Conservation (phyloP, 2,797 vertebrate species). For the Galaxias olidus region DNA sequence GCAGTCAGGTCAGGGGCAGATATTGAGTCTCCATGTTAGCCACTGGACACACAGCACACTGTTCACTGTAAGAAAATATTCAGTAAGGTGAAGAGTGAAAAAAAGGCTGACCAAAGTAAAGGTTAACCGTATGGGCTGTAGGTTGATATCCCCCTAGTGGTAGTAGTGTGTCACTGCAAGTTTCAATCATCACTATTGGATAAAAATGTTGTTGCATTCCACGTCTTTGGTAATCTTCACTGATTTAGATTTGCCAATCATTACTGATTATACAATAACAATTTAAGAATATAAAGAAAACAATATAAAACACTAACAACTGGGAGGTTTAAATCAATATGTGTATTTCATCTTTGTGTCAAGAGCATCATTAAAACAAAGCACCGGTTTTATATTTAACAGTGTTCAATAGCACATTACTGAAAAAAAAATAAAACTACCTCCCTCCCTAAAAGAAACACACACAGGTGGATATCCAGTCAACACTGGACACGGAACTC, state of each 20-base stretch:
- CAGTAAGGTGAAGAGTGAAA: neutral
- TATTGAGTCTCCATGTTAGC: conserved; percentile 40
- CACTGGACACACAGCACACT: conserved; percentile 55
- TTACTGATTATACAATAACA: conserved; percentile 37
- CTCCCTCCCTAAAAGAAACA: conserved; percentile 14
- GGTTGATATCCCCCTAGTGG: conserved; percentile 56
- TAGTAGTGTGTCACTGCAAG: conserved; percentile 54
- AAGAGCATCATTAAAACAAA: conserved; percentile 45
- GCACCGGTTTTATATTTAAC: conserved; percentile 59
- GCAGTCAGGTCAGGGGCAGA: conserved; percentile 38
- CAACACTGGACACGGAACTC: conserved; percentile 5
- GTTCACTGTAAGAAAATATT: conserved; percentile 41
- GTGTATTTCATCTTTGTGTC: conserved; percentile 5
- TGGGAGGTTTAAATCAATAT: conserved; percentile 29
- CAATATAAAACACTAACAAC: conserved; percentile 30
- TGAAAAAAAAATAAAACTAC: conserved; percentile 10
- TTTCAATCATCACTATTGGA: conserved; percentile 18
- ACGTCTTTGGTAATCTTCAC: conserved; percentile 62
- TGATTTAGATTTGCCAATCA: conserved; percentile 51
- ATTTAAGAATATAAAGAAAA: conserved; percentile 41
- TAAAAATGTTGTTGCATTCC: conserved; percentile 37
- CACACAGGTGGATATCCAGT: neutral
- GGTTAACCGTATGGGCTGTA: conserved; percentile 42
- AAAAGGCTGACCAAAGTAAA: conserved; percentile 5
- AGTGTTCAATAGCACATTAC: conserved; percentile 40